A percentile compares a stretch with the other conserved stretches of the same genome.
These are phyloP conservation scores for Scophthalmus maximus DNA, from an alignment of 2,113 vertebrate species.

Conservation along the genomic window DNA sequence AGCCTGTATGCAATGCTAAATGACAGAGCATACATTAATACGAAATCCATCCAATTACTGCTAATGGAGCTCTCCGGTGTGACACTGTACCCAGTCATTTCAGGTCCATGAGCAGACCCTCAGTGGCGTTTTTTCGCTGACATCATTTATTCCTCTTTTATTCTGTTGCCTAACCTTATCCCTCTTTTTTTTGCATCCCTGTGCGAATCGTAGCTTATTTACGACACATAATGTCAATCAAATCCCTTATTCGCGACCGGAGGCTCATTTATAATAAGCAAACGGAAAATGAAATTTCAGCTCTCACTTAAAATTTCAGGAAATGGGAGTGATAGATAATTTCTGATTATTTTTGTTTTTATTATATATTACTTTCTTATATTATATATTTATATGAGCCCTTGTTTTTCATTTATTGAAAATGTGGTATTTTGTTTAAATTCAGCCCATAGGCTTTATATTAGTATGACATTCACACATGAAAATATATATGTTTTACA, in stretches of 20 bases:
- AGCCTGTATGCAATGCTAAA: slow-evolving; percentile 73
- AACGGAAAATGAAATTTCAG: not conserved
- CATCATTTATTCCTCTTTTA: slow-evolving; percentile 37
- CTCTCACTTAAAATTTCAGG: too few relatives aligned
- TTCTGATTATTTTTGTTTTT: too few relatives aligned
- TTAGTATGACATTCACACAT: too few relatives aligned
- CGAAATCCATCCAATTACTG: slow-evolving; percentile 76
- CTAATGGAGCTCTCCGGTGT: slow-evolving; percentile 74
- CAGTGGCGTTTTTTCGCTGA: slow-evolving; percentile 22
- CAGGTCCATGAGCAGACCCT: slow-evolving; percentile 64
- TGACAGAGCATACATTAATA: slow-evolving; percentile 79
- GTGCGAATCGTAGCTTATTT: slow-evolving; percentile 6
- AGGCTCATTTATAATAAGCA: not conserved
- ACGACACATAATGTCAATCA: slow-evolving; percentile 5
- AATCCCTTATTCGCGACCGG: not conserved
- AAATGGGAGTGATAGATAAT: too few relatives aligned
- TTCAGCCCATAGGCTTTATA: too few relatives aligned
- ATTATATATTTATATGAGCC: too few relatives aligned
- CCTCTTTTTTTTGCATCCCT: slow-evolving; percentile 5
- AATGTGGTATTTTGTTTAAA: too few relatives aligned
- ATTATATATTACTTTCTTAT: too few relatives aligned
- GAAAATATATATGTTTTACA: too few relatives aligned
- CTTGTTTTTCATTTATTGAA: too few relatives aligned
- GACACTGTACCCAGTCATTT: slow-evolving; percentile 69
- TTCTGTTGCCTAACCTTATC: slow-evolving; percentile 1